These are phyloP conservation scores for Hyposoter didymator DNA, from an alignment of 2,888 invertebrate species.

Conservation along the genomic window DNA sequence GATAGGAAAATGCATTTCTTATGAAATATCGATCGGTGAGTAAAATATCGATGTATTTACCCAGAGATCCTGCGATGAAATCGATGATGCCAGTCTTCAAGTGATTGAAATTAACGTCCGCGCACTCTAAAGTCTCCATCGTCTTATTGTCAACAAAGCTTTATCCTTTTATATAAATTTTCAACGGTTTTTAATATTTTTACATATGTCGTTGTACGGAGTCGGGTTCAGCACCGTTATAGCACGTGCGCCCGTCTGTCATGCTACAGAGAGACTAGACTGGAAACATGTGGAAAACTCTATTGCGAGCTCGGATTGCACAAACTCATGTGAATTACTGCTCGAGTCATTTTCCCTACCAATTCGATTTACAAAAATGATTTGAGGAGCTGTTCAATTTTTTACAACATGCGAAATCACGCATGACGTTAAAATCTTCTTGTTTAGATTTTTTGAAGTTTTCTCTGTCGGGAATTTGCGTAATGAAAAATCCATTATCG, in stretches of 20 bases:
- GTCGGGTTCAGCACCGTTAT: not conserved
- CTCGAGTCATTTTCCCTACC: not conserved
- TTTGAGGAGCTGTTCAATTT: not conserved
- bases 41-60: conserved; percentile 84
- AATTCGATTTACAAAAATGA: not conserved
- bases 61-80: conserved; percentile 92
- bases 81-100: conserved; percentile 91
- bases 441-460: not conserved
- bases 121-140: conserved; percentile 65
- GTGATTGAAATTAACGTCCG: conserved; percentile 73
- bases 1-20: not conserved
- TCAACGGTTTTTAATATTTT: not conserved
- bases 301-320: not conserved
- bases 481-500: not conserved
- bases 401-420: not conserved
- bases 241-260: conserved; percentile 65
- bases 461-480: not conserved
- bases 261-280: conserved; percentile 24
- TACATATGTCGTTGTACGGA: conserved; percentile 12
- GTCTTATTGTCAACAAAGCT: conserved; percentile 40
- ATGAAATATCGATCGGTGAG: not conserved
- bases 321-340: conserved; percentile 4
- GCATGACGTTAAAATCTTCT: not conserved
- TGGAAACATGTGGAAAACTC: conserved; percentile 17
- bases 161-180: not conserved